These are phyloP conservation scores for Hypolimnas misippus DNA, from an alignment of 2,888 invertebrate genomes.

Conservation along the genomic window DNA sequence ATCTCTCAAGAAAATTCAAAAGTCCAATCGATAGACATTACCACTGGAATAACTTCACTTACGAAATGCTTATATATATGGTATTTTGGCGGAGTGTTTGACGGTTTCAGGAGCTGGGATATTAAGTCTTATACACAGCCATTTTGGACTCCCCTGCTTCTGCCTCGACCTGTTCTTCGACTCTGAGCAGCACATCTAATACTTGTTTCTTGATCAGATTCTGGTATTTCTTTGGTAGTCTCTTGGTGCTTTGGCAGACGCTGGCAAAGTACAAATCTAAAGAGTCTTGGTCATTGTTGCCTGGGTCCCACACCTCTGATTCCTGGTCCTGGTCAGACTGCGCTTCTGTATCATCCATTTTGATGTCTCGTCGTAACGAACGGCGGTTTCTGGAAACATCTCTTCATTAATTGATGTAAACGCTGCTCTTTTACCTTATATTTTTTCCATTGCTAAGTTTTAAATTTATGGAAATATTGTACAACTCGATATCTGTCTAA, in stretches of 20 bases:
- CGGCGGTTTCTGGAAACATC: conserved; percentile 53
- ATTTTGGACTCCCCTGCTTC: conserved; percentile 48
- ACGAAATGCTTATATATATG: not conserved
- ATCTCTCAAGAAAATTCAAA: not conserved
- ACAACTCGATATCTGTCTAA: too few species aligned
- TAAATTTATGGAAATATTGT: too few species aligned
- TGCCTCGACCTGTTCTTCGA: conserved; percentile 65
- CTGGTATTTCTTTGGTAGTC: conserved; percentile 63
- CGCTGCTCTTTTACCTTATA: conserved; percentile 9
- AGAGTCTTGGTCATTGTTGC: conserved; percentile 56
- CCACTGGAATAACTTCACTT: not conserved
- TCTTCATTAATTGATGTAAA: conserved; percentile 21
- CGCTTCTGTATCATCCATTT: conserved; percentile 58
- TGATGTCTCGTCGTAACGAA: conserved; percentile 54
- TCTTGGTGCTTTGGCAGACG: conserved; percentile 71
- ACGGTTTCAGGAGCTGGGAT: not conserved
- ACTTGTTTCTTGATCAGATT: conserved; percentile 65
- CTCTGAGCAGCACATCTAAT: conserved; percentile 64
- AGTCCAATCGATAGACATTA: not conserved
- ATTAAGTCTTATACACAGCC: conserved; percentile 30
- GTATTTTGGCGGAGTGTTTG: not conserved
- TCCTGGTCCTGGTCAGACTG: conserved; percentile 59
- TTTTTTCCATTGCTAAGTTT: too few species aligned
- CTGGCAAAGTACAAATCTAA: conserved; percentile 77
- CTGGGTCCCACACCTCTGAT: conserved; percentile 56